Conservation (phyloP, 2,888 invertebrate species). For the Tachina grossa region DNA sequence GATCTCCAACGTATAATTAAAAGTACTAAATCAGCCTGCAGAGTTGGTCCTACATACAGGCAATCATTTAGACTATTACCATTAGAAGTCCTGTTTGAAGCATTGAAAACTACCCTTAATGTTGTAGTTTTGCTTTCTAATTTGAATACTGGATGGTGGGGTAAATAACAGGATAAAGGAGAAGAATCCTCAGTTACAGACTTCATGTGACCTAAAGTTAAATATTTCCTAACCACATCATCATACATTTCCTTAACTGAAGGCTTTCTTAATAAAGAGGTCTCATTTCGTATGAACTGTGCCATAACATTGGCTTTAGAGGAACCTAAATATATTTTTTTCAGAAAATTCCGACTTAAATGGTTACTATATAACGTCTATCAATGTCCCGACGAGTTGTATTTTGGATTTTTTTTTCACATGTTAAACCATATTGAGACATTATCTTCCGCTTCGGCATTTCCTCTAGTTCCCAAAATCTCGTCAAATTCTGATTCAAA, state of each 20-base stretch:
- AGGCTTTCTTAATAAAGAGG: background rate
- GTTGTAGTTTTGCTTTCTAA: background rate
- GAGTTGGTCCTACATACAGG: background rate
- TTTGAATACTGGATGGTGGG: background rate
- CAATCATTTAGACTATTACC: background rate
- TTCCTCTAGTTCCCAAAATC: conserved; percentile 15
- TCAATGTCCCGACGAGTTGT: background rate
- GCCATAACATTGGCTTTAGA: no score
- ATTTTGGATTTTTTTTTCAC: background rate
- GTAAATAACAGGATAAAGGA: background rate
- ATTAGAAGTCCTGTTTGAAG: background rate
- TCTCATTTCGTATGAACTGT: background rate
- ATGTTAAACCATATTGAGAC: background rate
- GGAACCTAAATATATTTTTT: no score
- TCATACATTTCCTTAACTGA: background rate
- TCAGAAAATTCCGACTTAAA: background rate
- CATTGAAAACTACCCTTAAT: background rate
- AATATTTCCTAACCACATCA: no score
- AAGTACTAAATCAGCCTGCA: background rate
- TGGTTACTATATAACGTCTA: background rate
- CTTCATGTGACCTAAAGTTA: background rate
- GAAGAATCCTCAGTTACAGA: no score
- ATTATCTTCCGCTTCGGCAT: background rate
- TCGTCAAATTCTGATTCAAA: background rate
- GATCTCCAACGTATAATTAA: background rate